Conservation (phyloP, 2,797 vertebrate species). For the Borostomias antarcticus region DNA sequence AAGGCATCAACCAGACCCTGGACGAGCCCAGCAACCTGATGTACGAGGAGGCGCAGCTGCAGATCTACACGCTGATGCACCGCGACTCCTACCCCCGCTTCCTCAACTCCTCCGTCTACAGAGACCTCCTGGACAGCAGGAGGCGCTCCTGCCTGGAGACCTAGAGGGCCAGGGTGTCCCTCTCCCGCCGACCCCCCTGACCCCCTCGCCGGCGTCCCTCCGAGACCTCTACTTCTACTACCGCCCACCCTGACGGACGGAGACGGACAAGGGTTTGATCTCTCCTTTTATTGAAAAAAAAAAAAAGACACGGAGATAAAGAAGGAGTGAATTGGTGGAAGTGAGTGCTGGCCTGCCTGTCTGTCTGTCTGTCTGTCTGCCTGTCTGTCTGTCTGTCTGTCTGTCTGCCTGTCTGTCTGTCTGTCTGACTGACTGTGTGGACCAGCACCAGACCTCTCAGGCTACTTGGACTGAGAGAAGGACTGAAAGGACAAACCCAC, state of each 20-base stretch:
- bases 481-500: conserved; percentile 67
- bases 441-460: conserved; percentile 82
- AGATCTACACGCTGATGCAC: conserved; percentile 99
- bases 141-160: conserved; percentile 90
- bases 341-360: conserved; percentile 70
- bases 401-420: conserved; percentile 56
- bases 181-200: conserved; percentile 25
- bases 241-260: conserved; percentile 53
- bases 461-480: conserved; percentile 78
- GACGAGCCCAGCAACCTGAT: conserved; percentile 90
- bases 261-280: conserved; percentile 73
- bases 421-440: conserved; percentile 77
- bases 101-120: conserved; percentile 98
- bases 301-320: conserved; percentile 28
- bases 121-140: conserved; percentile 93
- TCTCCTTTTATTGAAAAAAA: conserved; percentile 64
- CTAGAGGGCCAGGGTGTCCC: conserved; percentile 69
- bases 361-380: conserved; percentile 70
- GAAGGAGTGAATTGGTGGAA: conserved; percentile 58
- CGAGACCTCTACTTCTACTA: conserved; percentile 67
- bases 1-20: conserved; percentile 95
- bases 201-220: conserved; percentile 60
- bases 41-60: conserved; percentile 98
- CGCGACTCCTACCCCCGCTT: conserved; percentile 99
- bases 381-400: conserved; percentile 65